These are phyloP conservation scores for Sphaerodactylus townsendi DNA, from an alignment of 2,113 vertebrate species.

Conservation along the genomic window DNA sequence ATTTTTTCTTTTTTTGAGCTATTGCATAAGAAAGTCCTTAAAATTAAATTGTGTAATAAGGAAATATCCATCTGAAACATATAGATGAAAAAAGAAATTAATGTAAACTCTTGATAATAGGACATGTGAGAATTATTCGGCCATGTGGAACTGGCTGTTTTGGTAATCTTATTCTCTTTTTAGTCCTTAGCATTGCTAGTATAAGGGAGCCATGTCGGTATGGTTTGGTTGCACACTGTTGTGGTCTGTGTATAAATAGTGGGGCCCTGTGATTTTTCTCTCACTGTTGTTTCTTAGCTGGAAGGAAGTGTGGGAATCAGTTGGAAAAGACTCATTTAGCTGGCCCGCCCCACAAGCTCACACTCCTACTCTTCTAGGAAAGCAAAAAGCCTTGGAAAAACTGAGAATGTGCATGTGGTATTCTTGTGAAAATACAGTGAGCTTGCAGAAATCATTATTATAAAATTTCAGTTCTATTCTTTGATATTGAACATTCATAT, in stretches of 20 bases:
- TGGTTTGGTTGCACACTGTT: too few relatives aligned
- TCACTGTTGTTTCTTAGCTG: too few relatives aligned
- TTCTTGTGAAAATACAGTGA: background rate
- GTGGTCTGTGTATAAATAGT: too few relatives aligned
- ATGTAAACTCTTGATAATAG: background rate
- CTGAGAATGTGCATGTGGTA: background rate
- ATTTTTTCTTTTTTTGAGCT: background rate
- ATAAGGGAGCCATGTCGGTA: too few relatives aligned
- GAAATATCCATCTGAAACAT: background rate
- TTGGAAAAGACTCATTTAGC: too few relatives aligned
- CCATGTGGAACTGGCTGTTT: background rate
- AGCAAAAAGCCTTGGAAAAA: background rate
- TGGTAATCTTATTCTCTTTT: background rate
- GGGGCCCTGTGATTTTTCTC: too few relatives aligned
- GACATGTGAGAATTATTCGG: background rate
- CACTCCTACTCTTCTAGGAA: background rate
- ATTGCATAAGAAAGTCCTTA: constrained; percentile 17
- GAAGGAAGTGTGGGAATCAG: too few relatives aligned
- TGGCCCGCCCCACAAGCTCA: background rate
- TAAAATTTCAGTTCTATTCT: background rate
- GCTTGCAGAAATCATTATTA: background rate
- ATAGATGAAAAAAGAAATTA: background rate
- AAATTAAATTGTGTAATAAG: background rate
- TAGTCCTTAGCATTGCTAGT: too few relatives aligned
- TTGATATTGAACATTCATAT: background rate